Evolutionary conservation across 2,797 vertebrate genomes (phyloP).

Genomic region (Gadopsis bispinosus): DNA sequence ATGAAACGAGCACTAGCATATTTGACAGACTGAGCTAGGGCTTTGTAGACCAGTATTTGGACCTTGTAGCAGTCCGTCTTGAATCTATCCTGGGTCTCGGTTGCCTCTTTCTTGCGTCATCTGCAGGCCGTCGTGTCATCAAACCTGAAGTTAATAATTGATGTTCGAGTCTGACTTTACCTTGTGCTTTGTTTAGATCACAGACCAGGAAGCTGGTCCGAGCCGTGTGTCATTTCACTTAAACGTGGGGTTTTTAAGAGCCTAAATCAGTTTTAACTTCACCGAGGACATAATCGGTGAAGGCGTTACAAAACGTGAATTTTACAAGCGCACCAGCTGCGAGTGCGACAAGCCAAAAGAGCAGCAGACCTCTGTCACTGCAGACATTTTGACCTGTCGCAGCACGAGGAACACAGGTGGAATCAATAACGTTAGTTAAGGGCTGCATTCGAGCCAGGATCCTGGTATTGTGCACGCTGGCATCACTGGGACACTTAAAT

Average conservation of each 20-base stretch:
- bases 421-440: background rate
- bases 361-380: background rate
- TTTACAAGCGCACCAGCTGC: no score
- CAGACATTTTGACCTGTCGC: background rate
- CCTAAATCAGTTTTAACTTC: background rate
- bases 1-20: background rate
- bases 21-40: background rate
- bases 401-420: background rate
- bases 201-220: background rate
- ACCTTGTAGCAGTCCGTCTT: background rate
- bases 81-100: background rate
- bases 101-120: background rate
- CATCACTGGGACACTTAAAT: background rate
- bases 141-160: conserved; percentile 33
- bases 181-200: conserved; percentile 26
- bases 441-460: background rate
- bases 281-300: background rate
- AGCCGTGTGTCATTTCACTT: background rate
- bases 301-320: no score
- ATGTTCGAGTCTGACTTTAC: conserved; percentile 40
- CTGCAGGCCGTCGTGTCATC: background rate
- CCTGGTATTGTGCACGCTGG: background rate
- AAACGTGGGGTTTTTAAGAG: no score
- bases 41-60: background rate
- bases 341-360: background rate